Evolutionary conservation across 2,113 vertebrate genomes (phyloP).

Genomic region (Zootoca vivipara): DNA sequence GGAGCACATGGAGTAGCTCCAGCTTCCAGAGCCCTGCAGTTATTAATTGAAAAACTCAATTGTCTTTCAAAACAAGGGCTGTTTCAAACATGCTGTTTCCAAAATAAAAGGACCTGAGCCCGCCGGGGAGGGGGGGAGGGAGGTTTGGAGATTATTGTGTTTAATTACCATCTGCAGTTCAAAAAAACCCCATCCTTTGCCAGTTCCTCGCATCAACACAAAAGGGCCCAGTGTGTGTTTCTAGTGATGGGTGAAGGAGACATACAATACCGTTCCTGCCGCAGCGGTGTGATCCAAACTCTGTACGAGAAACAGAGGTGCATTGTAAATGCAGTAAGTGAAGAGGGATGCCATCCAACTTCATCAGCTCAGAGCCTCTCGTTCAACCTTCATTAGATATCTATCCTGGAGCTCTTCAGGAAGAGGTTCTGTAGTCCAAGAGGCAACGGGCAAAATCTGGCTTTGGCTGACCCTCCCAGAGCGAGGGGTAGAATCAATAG

Average conservation of each 20-base stretch:
- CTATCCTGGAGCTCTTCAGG: not conserved
- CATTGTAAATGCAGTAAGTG: not conserved
- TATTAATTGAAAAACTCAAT: slow-evolving; percentile 13
- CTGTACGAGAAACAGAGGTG: not conserved
- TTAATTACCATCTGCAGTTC: slow-evolving; percentile 22
- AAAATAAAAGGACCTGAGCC: slow-evolving; percentile 1
- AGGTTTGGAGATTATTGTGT: slow-evolving; percentile 9
- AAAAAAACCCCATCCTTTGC: not conserved
- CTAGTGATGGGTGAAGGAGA: not conserved
- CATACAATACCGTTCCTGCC: not conserved
- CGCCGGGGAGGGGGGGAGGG: too few species aligned
- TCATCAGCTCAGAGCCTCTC: not conserved
- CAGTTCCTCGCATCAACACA: not conserved
- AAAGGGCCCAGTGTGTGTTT: not conserved
- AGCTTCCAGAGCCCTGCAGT: not conserved
- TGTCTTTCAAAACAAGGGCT: slow-evolving; percentile 19
- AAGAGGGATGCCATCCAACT: not conserved
- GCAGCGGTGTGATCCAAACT: not conserved
- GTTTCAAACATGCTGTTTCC: not conserved
- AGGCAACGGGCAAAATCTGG: not conserved
- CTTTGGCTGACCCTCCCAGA: not conserved
- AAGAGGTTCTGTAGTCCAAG: not conserved
- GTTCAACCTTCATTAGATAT: not conserved
- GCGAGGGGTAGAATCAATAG: not conserved
- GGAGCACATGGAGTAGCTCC: not conserved